Percentiles rank a stretch among this genome's conserved stretches.
Evolutionary conservation across 2,113 vertebrate genomes (phyloP).

Genomic region (Cottus gobio): DNA sequence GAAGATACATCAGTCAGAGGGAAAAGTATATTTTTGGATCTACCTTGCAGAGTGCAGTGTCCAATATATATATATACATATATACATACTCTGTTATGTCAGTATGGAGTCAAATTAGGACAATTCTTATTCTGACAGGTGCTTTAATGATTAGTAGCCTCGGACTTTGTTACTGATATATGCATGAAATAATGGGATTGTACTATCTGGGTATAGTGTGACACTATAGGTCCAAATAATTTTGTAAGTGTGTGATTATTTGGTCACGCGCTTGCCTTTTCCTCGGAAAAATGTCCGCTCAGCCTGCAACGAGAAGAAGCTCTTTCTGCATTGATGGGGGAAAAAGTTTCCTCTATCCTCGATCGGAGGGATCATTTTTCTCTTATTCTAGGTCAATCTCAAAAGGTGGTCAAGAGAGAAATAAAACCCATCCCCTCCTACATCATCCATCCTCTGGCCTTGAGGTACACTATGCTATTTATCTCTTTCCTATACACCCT

Average conservation of each 20-base stretch:
- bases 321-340: constrained; percentile 2
- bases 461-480: constrained; percentile 39
- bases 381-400: constrained; percentile 65
- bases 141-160: not conserved
- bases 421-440: constrained; percentile 58
- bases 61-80: no score
- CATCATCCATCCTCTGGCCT: constrained; percentile 60
- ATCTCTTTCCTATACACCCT: constrained; percentile 37
- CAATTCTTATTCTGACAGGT: not conserved
- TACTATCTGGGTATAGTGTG: not conserved
- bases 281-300: not conserved
- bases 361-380: constrained; percentile 35
- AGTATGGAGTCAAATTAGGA: not conserved
- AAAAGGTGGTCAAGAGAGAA: constrained; percentile 66
- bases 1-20: not conserved
- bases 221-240: not conserved
- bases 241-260: not conserved
- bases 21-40: no score
- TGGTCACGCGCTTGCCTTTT: no score
- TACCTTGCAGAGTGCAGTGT: not conserved
- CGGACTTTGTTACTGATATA: not conserved
- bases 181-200: not conserved
- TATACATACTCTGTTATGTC: not conserved
- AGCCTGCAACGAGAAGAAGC: not conserved
- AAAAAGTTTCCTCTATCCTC: constrained; percentile 8